These are phyloP conservation scores for Okamejei kenojei DNA, from an alignment of 2,797 vertebrate species.

Conservation along the genomic window DNA sequence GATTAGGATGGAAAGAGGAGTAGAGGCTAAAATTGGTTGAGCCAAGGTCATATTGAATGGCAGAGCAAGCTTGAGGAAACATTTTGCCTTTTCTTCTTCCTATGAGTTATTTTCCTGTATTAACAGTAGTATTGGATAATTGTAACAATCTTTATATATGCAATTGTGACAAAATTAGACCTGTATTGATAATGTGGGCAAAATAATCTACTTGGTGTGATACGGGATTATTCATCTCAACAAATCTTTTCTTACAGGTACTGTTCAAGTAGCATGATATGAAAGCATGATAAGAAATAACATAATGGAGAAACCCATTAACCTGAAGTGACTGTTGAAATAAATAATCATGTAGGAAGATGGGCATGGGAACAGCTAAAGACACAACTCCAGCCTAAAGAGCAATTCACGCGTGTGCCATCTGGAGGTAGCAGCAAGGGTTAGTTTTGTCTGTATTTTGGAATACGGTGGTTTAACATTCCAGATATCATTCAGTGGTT, in stretches of 20 bases:
- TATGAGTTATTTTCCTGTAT: too few relatives aligned
- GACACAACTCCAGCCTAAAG: background rate
- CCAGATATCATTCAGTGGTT: background rate
- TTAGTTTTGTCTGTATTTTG: background rate
- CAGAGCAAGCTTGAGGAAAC: too few relatives aligned
- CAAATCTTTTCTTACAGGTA: background rate
- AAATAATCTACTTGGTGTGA: background rate
- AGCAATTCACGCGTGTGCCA: background rate
- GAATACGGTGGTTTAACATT: background rate
- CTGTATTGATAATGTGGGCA: background rate
- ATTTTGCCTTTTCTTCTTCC: too few relatives aligned
- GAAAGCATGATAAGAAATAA: background rate
- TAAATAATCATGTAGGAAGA: background rate
- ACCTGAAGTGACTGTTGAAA: background rate
- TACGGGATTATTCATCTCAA: background rate
- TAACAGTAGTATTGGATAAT: background rate
- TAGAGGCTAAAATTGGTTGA: too few relatives aligned
- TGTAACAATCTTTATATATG: background rate
- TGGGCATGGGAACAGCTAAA: background rate
- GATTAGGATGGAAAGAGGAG: too few relatives aligned
- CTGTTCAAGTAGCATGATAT: background rate
- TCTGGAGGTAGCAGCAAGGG: too few relatives aligned
- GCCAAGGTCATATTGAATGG: too few relatives aligned
- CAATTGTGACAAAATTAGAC: too few relatives aligned
- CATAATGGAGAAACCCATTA: background rate